phyloP scores from a whole-genome alignment of 2,113 vertebrate species.

The Oreotrochilus melanogaster region DNA sequence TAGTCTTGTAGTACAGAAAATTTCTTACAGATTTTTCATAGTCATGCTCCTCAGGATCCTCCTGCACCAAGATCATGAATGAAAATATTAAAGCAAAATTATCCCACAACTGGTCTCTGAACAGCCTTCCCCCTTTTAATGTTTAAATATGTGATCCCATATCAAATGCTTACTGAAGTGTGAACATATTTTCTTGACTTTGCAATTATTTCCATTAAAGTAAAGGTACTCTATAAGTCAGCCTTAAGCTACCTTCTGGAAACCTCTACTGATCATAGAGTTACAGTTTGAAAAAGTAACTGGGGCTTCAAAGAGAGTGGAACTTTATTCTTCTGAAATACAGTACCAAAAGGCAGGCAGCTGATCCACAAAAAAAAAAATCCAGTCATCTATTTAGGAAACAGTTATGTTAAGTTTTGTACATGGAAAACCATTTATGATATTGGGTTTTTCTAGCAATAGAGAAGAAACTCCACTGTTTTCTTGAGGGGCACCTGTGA shows the following conservation, averaged over 20 bases:
- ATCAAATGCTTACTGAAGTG: background rate
- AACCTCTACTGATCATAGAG: background rate
- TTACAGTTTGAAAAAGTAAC: background rate
- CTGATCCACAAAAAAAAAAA: background rate
- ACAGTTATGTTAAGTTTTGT: background rate
- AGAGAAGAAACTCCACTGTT: background rate
- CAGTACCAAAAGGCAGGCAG: background rate
- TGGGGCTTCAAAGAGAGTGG: background rate
- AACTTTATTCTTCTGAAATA: background rate
- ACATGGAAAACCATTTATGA: background rate
- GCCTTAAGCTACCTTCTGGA: background rate
- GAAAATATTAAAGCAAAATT: background rate
- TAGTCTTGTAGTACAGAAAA: background rate
- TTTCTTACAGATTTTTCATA: background rate
- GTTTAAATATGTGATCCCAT: background rate
- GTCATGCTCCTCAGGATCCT: background rate
- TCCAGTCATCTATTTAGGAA: background rate
- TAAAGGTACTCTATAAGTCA: background rate
- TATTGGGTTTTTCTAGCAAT: background rate
- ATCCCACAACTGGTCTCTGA: background rate
- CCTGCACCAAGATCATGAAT: background rate
- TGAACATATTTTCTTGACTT: background rate
- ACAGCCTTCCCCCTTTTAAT: background rate
- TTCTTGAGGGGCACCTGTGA: background rate
- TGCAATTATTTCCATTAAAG: background rate